These are phyloP conservation scores for Cyanistes caeruleus DNA, from an alignment of 2,113 vertebrate species.

Conservation along the genomic window DNA sequence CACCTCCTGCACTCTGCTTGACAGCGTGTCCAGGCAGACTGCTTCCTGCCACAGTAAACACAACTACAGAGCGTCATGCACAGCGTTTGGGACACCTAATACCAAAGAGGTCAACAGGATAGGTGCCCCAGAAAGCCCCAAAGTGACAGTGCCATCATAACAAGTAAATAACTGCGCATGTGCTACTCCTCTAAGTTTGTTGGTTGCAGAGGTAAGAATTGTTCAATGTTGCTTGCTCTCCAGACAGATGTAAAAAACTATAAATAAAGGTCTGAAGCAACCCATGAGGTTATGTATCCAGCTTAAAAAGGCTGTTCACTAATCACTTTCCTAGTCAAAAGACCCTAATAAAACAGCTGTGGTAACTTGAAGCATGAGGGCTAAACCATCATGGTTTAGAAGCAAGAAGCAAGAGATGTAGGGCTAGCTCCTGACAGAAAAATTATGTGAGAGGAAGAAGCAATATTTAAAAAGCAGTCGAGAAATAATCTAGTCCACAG, in stretches of 20 bases:
- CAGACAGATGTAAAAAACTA: not conserved
- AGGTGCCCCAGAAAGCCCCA: not conserved
- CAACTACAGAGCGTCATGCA: not conserved
- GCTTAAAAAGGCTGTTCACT: not conserved
- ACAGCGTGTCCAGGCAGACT: not conserved
- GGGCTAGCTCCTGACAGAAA: not conserved
- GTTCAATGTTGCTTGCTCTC: not conserved
- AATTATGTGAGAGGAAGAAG: not conserved
- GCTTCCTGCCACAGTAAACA: conserved; percentile 22
- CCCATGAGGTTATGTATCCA: not conserved
- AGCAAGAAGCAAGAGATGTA: not conserved
- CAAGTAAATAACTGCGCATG: not conserved
- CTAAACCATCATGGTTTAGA: not conserved
- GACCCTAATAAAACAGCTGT: not conserved
- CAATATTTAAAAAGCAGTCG: not conserved
- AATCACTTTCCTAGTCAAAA: not conserved
- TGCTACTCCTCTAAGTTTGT: not conserved
- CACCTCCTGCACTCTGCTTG: conserved; percentile 2
- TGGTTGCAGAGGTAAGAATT: not conserved
- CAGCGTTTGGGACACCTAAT: not conserved
- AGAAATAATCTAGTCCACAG: not conserved
- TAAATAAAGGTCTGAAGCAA: not conserved
- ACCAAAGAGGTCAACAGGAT: not conserved
- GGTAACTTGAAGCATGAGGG: not conserved
- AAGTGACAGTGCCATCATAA: not conserved